These are phyloP conservation scores for Bos indicus DNA, from an alignment of 2,113 vertebrate genomes.

Conservation along the genomic window DNA sequence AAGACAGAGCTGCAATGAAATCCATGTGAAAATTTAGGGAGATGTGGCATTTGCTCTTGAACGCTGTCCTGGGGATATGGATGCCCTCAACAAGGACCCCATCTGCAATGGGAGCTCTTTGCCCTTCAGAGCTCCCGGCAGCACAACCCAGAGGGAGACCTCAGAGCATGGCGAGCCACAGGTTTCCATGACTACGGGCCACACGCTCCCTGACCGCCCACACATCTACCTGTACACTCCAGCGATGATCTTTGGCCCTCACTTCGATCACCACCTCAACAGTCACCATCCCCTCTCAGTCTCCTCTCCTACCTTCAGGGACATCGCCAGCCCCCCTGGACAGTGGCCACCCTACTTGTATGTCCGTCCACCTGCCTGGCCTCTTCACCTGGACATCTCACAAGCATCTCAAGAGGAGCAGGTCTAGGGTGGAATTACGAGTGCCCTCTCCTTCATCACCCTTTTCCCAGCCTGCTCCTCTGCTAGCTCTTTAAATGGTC, in stretches of 20 bases:
- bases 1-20: not conserved
- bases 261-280: not conserved
- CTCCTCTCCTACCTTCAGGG: not conserved
- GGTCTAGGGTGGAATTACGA: not conserved
- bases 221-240: not conserved
- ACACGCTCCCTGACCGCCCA: not conserved
- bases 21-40: not conserved
- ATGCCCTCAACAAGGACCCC: not conserved
- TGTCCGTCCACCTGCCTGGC: not conserved
- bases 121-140: fast-evolving
- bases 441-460: not conserved
- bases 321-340: not conserved
- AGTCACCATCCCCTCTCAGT: not conserved
- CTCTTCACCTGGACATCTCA: not conserved
- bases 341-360: not conserved
- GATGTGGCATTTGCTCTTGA: not conserved
- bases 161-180: not conserved
- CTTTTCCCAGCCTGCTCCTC: not conserved
- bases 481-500: not conserved
- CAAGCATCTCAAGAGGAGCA: not conserved
- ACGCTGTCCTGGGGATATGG: not conserved
- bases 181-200: not conserved
- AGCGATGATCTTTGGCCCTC: not conserved
- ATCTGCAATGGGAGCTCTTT: not conserved
- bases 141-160: not conserved